Conservation (phyloP, 37 sponge, comb jelly and placozoan species). For the Halisarca cf. caerulea region DNA sequence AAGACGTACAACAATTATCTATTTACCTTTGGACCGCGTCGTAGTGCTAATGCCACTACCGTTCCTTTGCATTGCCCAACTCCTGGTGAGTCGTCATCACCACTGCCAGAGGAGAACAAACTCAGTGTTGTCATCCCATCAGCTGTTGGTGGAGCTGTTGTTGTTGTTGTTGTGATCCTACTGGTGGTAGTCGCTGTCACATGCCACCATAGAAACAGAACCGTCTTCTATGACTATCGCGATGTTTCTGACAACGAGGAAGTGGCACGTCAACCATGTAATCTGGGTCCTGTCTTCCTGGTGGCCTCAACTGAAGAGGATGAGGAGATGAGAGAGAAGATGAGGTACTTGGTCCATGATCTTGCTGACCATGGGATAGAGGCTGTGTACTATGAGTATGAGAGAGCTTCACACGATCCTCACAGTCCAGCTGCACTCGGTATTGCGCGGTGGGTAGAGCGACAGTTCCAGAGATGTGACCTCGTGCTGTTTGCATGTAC, state of each 20-base stretch:
- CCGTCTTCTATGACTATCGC: too few relatives aligned
- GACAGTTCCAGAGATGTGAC: constrained; percentile 4
- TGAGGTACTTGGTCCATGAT: background rate
- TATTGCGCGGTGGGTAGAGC: constrained; percentile 5
- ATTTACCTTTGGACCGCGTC: too few relatives aligned
- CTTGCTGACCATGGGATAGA: background rate
- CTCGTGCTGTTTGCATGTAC: constrained; percentile 20
- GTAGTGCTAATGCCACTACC: too few relatives aligned
- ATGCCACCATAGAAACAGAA: too few relatives aligned
- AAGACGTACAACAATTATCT: too few relatives aligned
- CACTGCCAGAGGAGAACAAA: too few relatives aligned
- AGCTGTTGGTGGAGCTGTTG: too few relatives aligned
- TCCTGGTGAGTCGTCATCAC: too few relatives aligned
- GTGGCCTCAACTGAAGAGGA: constrained; percentile 22
- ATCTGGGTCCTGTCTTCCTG: background rate
- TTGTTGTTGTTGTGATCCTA: background rate
- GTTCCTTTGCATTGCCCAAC: too few relatives aligned
- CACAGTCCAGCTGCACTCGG: constrained; percentile 1
- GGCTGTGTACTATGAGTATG: constrained; percentile 15
- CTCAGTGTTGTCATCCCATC: too few relatives aligned
- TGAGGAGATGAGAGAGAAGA: background rate
- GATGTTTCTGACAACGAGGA: too few relatives aligned
- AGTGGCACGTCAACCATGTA: too few relatives aligned
- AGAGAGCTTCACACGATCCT: background rate
- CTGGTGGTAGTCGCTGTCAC: background rate